Percentiles rank a stretch among this genome's conserved stretches.
These are phyloP conservation scores for Aurelia aurita complex sp. Pacific DNA, from an alignment of 30 jellyfish, hydroid and myxozoan species.

Conservation along the genomic window DNA sequence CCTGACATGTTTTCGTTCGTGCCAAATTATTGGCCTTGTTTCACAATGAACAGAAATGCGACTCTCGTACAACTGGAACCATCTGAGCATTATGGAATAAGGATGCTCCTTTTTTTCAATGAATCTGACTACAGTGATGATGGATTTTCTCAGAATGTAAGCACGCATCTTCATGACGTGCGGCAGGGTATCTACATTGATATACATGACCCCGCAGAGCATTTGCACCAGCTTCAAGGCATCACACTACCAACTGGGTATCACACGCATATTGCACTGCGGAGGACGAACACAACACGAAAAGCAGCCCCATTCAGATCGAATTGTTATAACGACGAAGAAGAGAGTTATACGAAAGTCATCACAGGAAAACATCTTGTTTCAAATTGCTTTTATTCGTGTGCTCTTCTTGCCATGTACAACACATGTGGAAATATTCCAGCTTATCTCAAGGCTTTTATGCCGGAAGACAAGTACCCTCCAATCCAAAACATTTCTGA, in stretches of 20 bases:
- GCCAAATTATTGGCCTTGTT: slow-evolving; percentile 24
- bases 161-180: neutral
- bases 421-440: slow-evolving; percentile 15
- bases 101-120: slow-evolving; percentile 27
- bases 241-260: slow-evolving; percentile 48
- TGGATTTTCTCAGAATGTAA: too few relatives aligned
- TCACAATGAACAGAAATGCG: slow-evolving; percentile 35
- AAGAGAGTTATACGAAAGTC: neutral
- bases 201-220: slow-evolving; percentile 25
- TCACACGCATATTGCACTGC: slow-evolving; percentile 29
- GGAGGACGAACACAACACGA: slow-evolving; percentile 6
- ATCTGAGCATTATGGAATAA: slow-evolving; percentile 16
- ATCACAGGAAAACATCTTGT: slow-evolving; percentile 4
- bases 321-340: slow-evolving; percentile 6
- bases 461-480: slow-evolving; percentile 18
- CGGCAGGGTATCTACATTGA: slow-evolving; percentile 19
- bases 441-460: neutral
- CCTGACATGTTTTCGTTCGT: slow-evolving; percentile 16
- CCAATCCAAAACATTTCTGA: neutral
- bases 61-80: slow-evolving; percentile 11
- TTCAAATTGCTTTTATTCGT: slow-evolving; percentile 7
- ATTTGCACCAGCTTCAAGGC: neutral
- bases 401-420: neutral
- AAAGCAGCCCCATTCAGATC: slow-evolving; percentile 46
- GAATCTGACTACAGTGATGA: too few relatives aligned